Evolutionary conservation across 2,888 invertebrate species (phyloP).

Genomic region (Ennomos fuscantarius): DNA sequence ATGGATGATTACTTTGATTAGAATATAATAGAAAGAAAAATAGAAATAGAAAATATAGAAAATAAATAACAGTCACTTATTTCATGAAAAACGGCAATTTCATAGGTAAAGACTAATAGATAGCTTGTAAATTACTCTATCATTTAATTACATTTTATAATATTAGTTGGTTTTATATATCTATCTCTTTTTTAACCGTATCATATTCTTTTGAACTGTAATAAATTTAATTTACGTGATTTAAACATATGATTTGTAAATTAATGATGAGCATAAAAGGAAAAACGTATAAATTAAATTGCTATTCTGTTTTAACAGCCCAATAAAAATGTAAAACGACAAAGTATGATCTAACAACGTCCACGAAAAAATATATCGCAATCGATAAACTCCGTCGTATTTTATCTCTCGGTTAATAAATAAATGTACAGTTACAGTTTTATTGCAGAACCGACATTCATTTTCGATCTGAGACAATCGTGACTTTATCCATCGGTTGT

Average conservation of each 20-base stretch:
- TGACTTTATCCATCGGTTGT: conserved; percentile 52
- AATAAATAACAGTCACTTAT: too few relatives aligned
- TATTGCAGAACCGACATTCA: conserved; percentile 41
- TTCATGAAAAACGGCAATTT: too few relatives aligned
- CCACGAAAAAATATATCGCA: conserved; percentile 45
- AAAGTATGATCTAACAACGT: conserved; percentile 41
- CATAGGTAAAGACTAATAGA: too few relatives aligned
- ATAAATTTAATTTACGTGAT: neutral
- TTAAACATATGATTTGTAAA: conserved; percentile 19
- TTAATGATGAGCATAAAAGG: conserved; percentile 25
- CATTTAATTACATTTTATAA: too few relatives aligned
- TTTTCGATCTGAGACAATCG: conserved; percentile 58
- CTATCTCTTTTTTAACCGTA: too few relatives aligned
- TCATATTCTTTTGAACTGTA: too few relatives aligned
- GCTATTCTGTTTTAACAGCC: conserved; percentile 38
- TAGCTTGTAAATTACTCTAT: too few relatives aligned
- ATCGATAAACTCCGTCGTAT: conserved; percentile 37
- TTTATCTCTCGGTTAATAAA: conserved; percentile 30
- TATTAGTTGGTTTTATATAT: too few relatives aligned
- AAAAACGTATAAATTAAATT: conserved; percentile 30
- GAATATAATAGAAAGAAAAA: too few relatives aligned
- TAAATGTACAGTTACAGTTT: conserved; percentile 47
- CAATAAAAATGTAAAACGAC: conserved; percentile 42
- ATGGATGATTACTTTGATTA: too few relatives aligned
- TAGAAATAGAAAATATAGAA: too few relatives aligned